Conservation (phyloP, 2,797 vertebrate species). For the Petrocephalus schoutedeni region DNA sequence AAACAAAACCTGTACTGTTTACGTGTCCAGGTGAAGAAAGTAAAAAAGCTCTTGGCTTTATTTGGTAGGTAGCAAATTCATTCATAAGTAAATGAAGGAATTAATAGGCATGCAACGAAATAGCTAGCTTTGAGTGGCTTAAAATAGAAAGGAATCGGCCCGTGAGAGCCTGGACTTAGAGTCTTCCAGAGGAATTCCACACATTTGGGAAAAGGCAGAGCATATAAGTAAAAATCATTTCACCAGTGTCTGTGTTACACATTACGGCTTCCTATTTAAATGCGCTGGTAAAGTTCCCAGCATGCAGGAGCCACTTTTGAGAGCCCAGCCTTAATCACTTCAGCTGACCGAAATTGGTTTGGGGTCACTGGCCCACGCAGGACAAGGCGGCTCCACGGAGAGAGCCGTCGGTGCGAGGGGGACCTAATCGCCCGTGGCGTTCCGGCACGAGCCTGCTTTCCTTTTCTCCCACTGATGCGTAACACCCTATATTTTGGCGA, state of each 20-base stretch:
- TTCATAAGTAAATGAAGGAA: not conserved
- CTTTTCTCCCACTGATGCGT: not conserved
- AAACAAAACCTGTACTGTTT: not conserved
- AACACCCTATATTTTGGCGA: not conserved
- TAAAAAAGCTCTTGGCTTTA: not conserved
- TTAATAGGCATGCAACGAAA: not conserved
- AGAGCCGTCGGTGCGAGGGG: not conserved
- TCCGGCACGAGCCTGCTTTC: not conserved
- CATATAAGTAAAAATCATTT: not conserved
- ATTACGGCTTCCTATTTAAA: not conserved
- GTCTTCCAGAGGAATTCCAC: not conserved
- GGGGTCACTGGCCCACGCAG: not conserved
- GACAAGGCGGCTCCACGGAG: not conserved
- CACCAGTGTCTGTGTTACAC: not conserved
- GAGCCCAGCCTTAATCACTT: not conserved
- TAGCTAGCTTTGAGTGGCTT: not conserved
- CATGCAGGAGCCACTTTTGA: not conserved
- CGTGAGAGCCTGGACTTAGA: not conserved
- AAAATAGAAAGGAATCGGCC: not conserved
- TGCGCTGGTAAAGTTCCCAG: not conserved
- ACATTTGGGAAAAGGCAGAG: not conserved
- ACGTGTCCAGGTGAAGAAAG: not conserved
- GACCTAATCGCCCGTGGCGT: not conserved
- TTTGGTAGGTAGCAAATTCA: not conserved
- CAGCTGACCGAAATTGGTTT: not conserved